Percentiles rank a stretch among this genome's conserved stretches.
These are phyloP conservation scores for Hymenopus coronatus DNA, from an alignment of 2,888 invertebrate genomes.

Conservation along the genomic window DNA sequence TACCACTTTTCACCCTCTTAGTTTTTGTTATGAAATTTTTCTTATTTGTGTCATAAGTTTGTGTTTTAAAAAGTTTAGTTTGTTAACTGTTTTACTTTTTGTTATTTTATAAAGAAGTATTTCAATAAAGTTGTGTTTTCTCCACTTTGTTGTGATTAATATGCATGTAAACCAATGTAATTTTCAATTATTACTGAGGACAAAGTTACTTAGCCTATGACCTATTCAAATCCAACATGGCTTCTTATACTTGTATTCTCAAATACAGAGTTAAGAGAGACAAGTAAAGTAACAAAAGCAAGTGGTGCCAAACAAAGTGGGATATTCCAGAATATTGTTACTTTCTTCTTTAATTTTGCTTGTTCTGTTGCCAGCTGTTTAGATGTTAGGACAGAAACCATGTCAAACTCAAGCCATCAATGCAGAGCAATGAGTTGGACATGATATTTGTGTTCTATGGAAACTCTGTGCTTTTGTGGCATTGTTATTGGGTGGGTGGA, in stretches of 20 bases:
- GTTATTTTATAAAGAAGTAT: neutral
- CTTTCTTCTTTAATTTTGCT: neutral
- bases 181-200: neutral
- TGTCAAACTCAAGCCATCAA: slow-evolving; percentile 1
- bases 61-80: neutral
- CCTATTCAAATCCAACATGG: neutral
- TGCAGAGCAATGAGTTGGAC: neutral
- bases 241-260: neutral
- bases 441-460: neutral
- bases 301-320: neutral
- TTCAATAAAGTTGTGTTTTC: neutral
- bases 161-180: neutral
- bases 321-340: neutral
- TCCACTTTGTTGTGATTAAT: neutral
- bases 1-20: neutral
- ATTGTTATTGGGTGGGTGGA: neutral
- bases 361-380: slow-evolving; percentile 12
- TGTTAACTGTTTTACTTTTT: neutral
- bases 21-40: neutral
- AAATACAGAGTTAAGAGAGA: neutral
- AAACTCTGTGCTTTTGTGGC: slow-evolving; percentile 18
- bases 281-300: neutral
- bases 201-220: neutral
- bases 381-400: slow-evolving; percentile 13
- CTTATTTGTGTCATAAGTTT: neutral